These are phyloP conservation scores for Zaprionus bogoriensis DNA, from an alignment of 2,888 invertebrate species.

Conservation along the genomic window DNA sequence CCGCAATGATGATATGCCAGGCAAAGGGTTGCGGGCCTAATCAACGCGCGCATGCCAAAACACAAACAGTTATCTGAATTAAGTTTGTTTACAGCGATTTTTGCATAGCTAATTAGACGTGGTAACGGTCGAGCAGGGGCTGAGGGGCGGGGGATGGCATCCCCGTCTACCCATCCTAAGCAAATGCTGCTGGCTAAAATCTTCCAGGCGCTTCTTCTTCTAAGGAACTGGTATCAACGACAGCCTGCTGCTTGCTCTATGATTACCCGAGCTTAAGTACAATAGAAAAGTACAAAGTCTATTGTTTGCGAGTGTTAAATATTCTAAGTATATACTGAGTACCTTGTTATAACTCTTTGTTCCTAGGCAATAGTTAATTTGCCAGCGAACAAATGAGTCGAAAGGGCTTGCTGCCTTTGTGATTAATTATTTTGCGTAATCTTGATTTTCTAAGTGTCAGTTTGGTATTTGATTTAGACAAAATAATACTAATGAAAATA, in stretches of 20 bases:
- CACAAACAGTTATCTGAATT: constrained; percentile 75
- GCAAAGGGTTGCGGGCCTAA: constrained; percentile 36
- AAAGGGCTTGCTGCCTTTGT: not conserved
- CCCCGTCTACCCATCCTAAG: constrained; percentile 18
- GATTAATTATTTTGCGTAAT: not conserved
- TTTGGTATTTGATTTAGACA: not conserved
- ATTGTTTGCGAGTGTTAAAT: not conserved
- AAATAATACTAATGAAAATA: not conserved
- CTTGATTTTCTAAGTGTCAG: not conserved
- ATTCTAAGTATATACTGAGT: not conserved
- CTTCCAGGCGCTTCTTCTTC: not conserved
- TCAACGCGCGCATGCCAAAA: constrained; percentile 68
- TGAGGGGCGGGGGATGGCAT: not conserved
- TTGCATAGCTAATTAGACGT: constrained; percentile 72
- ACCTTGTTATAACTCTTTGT: not conserved
- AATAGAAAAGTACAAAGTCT: not conserved
- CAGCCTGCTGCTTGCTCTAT: too few relatives aligned
- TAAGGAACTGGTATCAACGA: too few relatives aligned
- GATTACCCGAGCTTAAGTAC: not conserved
- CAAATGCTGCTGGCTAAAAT: constrained; percentile 40
- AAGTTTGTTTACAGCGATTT: constrained; percentile 71
- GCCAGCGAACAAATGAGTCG: not conserved
- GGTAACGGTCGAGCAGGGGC: constrained; percentile 20
- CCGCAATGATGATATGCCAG: constrained; percentile 6
- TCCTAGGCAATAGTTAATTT: not conserved